phyloP scores from a whole-genome alignment of 2,888 invertebrate species.

The Emesis castigata region DNA sequence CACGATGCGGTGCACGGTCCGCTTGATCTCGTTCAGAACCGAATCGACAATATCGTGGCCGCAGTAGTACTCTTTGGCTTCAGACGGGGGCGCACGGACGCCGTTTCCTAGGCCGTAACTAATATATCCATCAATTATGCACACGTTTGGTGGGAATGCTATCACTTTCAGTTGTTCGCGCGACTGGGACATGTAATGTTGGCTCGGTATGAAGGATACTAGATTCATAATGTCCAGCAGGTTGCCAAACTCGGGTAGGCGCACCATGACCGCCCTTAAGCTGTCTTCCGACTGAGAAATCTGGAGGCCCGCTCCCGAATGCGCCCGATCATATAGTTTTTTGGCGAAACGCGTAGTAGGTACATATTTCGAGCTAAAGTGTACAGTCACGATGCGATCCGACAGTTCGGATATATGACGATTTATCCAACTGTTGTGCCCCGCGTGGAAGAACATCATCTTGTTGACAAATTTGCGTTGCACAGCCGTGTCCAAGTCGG shows the following conservation, averaged over 20 bases:
- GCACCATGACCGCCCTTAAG: not conserved
- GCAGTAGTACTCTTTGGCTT: not conserved
- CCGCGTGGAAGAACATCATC: conserved; percentile 3
- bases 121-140: conserved; percentile 1
- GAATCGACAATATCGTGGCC: conserved; percentile 20
- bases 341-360: not conserved
- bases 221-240: not conserved
- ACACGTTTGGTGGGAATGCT: not conserved
- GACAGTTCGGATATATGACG: conserved; percentile 12
- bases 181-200: not conserved
- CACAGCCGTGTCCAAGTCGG: conserved; percentile 7
- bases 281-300: not conserved
- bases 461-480: conserved; percentile 8
- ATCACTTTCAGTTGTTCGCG: too few relatives aligned
- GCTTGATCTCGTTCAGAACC: conserved; percentile 12
- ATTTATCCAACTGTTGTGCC: conserved; percentile 6
- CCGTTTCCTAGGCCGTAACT: conserved; percentile 12
- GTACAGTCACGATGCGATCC: conserved; percentile 2
- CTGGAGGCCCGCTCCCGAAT: not conserved
- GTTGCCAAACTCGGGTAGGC: not conserved
- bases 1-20: conserved; percentile 3
- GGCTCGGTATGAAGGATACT: not conserved
- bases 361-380: not conserved
- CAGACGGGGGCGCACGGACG: not conserved
- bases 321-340: not conserved